Evolutionary conservation across 2,888 invertebrate species (phyloP), one percentile per base, ranked within the genome.

Genomic region (Lasioglossum calceatum): DNA sequence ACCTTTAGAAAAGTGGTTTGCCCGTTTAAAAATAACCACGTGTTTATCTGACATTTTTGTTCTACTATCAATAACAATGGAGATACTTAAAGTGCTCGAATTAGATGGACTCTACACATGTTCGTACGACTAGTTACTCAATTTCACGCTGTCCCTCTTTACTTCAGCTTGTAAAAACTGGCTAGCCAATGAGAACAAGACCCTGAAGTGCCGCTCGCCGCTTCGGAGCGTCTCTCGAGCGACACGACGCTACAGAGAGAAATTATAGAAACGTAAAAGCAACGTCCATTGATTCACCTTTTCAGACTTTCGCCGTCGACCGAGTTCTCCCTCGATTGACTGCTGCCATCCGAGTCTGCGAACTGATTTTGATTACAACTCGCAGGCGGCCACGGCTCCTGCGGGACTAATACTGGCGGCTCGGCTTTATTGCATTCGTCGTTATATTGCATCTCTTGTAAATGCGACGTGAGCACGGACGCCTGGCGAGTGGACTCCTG

Each of bases 371-470:
- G 86, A 4, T 73, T 76, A 36, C 81, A 81, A 71, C 71, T 76
- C 44, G 81, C 39, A 23, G 91, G 82, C 44, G 94, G 92, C 94
- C 94, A 94, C 5, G 94, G 92, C 47, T 92, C 93, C 82, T 94
- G 92, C 5, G 91, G 93, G 19, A 93, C 86, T 19, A 93, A 83
- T 71, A 93, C 90, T n/a, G 93, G 93, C 5, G 94, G 93, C 74
- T 93, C 93, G 32, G 87, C 81, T 88, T 92, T 93, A 71, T 89
- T 89, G 84, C 91, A 92, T 54, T 92, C 93, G 7, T 92, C 91
- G 47, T 89, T 91, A 19, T 85, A 89, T 54, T 91, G 90, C 73
- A 91, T 84, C 32, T 93, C 92, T 61, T 92, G 90, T 27, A 92
- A 83, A 81, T 92, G 90, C 58, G 89, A 91, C 70, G 92, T 87